Base-by-base conservation (phyloP, 2,113 vertebrate species). In the Xyrauchen texanus region DNA sequence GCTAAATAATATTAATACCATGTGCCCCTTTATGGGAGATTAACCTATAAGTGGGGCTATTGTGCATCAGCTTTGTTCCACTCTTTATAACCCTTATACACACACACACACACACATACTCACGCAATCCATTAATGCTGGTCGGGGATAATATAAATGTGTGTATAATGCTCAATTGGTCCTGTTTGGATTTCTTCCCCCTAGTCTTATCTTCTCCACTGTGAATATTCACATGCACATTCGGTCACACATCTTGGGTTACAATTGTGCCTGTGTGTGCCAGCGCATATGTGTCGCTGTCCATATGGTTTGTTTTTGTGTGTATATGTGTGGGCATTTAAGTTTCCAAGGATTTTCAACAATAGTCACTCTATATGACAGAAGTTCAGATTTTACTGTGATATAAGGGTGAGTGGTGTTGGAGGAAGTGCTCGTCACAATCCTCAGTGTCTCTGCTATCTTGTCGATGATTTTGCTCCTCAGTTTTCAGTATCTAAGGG, bases 161-260 rank as follows among this genome's bases (percentile, higher is more conserved):
- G 6, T 64, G 49, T 34, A 5, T n/a, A 57, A 64, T 44, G 8
- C 60, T 61, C 49, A 55, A 45, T 53, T 60, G 47, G 49, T 46
- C 21, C 16, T 16, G 7, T 63, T 46, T 53, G 21, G 21, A 67
- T 51, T 67, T 79, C 12, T 52, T 66, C n/a, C 52, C 57, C 2
- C 46, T 45, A 1, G 7, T 68, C 34, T 52, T 57, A 75, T 68
- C 65, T 62, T 13, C 8, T 65, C 51, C 2, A 3, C 47, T 57
- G 44, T 10, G 1, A 42, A 61, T 75, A 60, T 76, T 79, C 70
- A 63, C 71, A 84, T 77, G 81, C 86, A 76, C 79, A 79, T 84
- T 76, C 60, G 76, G 52, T 77, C 69, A 51, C 81, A 82, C 85
- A 78, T 82, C 86, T 87, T 8, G 16, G 88, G 87, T 91, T 88